Percentiles rank a stretch among this genome's conserved stretches.
Evolutionary conservation across 1,140 invertebrate genomes (phyloP).

Genomic region (Adoxophyes honmai): DNA sequence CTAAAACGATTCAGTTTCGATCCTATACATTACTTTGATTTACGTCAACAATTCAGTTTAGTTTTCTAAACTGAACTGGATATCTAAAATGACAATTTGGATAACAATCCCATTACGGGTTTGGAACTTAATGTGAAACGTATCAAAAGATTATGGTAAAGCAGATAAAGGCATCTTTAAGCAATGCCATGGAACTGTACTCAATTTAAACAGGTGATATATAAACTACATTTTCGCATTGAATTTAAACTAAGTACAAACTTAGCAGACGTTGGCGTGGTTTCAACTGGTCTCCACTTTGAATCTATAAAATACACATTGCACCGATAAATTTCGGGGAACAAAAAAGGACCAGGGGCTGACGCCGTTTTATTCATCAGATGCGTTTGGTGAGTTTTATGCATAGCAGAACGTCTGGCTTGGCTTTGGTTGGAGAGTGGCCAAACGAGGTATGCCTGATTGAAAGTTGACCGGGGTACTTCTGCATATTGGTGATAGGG

Average conservation of each 20-base stretch:
- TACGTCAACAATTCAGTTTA: too few species aligned
- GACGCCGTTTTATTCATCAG: conserved; percentile 39
- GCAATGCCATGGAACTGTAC: too few species aligned
- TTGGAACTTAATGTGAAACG: too few species aligned
- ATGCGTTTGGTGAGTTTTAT: conserved; percentile 42
- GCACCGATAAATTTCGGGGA: conserved; percentile 41
- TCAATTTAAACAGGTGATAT: too few species aligned
- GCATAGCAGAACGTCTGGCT: conserved; percentile 25
- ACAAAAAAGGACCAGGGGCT: conserved; percentile 33
- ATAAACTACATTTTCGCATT: conserved; percentile 29
- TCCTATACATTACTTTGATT: too few species aligned
- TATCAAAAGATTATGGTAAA: too few species aligned
- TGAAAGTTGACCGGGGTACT: conserved; percentile 6
- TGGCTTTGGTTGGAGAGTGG: conserved; percentile 2
- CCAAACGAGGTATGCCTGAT: conserved; percentile 6
- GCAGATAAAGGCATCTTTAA: too few species aligned
- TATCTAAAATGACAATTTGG: too few species aligned
- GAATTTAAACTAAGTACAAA: conserved; percentile 34
- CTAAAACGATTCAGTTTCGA: too few species aligned
- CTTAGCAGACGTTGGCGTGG: conserved; percentile 42
- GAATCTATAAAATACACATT: conserved; percentile 45
- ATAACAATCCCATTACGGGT: too few species aligned
- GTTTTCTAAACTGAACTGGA: too few species aligned
- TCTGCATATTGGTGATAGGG: too few species aligned
- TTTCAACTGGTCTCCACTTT: conserved; percentile 24